Conservation (phyloP, 2,888 invertebrate species). For the Globia sparganii region DNA sequence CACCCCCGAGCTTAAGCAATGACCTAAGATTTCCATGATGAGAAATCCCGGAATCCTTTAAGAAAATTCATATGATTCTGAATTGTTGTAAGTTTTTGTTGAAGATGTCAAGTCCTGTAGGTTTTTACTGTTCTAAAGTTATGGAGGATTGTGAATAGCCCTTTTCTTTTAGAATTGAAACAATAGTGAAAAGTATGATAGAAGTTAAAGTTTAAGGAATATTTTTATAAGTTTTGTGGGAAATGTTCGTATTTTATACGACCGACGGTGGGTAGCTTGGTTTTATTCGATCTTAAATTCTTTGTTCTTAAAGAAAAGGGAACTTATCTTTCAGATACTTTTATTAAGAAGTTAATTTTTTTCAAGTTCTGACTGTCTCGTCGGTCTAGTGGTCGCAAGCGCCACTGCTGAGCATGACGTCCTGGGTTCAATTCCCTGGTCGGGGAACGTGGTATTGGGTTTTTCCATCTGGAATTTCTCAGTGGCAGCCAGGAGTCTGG, state of each 20-base stretch:
- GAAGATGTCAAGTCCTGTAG: neutral
- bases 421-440: too few relatives aligned
- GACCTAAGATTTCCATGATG: conserved; percentile 75
- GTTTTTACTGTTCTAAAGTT: neutral
- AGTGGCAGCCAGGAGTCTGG: neutral
- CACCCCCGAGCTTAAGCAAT: conserved; percentile 65
- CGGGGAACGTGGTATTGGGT: too few relatives aligned
- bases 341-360: neutral
- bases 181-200: neutral
- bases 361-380: too few relatives aligned
- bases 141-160: neutral
- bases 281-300: conserved; percentile 8
- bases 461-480: neutral
- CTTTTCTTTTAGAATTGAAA: conserved; percentile 10
- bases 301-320: neutral
- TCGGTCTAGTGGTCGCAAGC: too few relatives aligned
- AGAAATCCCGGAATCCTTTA: conserved; percentile 51
- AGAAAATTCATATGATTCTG: conserved; percentile 45
- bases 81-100: conserved; percentile 8
- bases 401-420: too few relatives aligned
- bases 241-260: conserved; percentile 1
- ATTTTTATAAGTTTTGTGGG: conserved; percentile 8
- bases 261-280: neutral
- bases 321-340: conserved; percentile 1
- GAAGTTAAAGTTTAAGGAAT: neutral